A percentile compares a stretch with the other conserved stretches of the same genome.
phyloP scores from a whole-genome alignment of 2,888 invertebrate genomes.

The Chesias legatella region DNA sequence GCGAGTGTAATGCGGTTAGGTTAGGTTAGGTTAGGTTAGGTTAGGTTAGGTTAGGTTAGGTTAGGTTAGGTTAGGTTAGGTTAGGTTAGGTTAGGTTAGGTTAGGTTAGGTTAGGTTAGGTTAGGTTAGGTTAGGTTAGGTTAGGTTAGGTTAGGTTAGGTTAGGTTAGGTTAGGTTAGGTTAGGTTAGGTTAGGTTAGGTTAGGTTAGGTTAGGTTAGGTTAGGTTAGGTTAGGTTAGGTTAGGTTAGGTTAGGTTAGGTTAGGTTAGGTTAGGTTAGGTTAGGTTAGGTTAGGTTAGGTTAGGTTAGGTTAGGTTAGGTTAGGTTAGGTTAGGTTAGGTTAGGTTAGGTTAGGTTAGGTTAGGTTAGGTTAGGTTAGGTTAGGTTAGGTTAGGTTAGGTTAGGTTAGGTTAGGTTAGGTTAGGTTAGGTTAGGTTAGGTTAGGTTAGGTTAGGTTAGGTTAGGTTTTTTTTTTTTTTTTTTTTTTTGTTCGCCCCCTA shows the following conservation, averaged over 20 bases:
- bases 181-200: conserved; percentile 20
- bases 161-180: conserved; percentile 24
- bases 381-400: conserved; percentile 19
- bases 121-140: conserved; percentile 16
- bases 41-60: conserved; percentile 18
- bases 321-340: conserved; percentile 20
- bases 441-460: conserved; percentile 20
- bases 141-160: conserved; percentile 15
- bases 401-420: conserved; percentile 17
- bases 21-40: conserved; percentile 18
- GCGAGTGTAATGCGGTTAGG: too few relatives aligned
- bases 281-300: conserved; percentile 15
- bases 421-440: conserved; percentile 18
- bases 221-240: conserved; percentile 20
- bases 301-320: too few relatives aligned
- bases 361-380: conserved; percentile 19
- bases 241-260: conserved; percentile 15
- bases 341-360: conserved; percentile 19
- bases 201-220: conserved; percentile 13
- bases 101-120: conserved; percentile 17
- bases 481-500: too few relatives aligned
- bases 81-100: conserved; percentile 20
- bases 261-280: conserved; percentile 17
- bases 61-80: conserved; percentile 23
- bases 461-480: too few relatives aligned